phyloP scores from a whole-genome alignment of 2,888 invertebrate species.

The Netelia inedita region DNA sequence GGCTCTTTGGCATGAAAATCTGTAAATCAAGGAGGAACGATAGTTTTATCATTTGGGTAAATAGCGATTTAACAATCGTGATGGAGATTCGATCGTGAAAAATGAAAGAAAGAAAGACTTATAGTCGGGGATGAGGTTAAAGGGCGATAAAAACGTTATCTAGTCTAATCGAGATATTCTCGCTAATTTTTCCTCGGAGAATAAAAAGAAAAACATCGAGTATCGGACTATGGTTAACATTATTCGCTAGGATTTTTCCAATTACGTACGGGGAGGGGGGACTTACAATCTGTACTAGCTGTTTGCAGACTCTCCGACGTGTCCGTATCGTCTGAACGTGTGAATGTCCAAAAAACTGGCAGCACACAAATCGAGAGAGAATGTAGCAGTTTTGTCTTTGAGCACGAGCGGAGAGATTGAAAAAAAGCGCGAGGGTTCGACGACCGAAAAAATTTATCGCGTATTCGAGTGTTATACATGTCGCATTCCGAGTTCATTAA shows the following conservation, averaged over 20 bases:
- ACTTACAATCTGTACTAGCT: slow-evolving; percentile 84
- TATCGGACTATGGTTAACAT: slow-evolving; percentile 26
- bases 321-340: slow-evolving; percentile 84
- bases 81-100: slow-evolving; percentile 16
- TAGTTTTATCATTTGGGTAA: background rate
- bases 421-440: background rate
- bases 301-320: slow-evolving; percentile 84
- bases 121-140: background rate
- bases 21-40: slow-evolving; percentile 71
- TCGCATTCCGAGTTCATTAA: no score
- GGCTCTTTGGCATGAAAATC: slow-evolving; percentile 85
- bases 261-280: slow-evolving; percentile 49
- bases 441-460: no score
- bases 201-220: slow-evolving; percentile 19
- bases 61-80: background rate
- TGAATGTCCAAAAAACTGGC: slow-evolving; percentile 84
- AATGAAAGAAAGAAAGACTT: slow-evolving; percentile 27
- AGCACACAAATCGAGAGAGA: slow-evolving; percentile 81
- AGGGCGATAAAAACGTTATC: slow-evolving; percentile 9
- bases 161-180: slow-evolving; percentile 63
- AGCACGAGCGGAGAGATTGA: slow-evolving; percentile 14
- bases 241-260: slow-evolving; percentile 47
- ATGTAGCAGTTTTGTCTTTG: slow-evolving; percentile 54
- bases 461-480: no score
- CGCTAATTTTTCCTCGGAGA: slow-evolving; percentile 50